Percentiles rank a stretch among this genome's conserved stretches.
phyloP scores from a whole-genome alignment of 2,888 invertebrate species.

The Chaitophorus viminalis region DNA sequence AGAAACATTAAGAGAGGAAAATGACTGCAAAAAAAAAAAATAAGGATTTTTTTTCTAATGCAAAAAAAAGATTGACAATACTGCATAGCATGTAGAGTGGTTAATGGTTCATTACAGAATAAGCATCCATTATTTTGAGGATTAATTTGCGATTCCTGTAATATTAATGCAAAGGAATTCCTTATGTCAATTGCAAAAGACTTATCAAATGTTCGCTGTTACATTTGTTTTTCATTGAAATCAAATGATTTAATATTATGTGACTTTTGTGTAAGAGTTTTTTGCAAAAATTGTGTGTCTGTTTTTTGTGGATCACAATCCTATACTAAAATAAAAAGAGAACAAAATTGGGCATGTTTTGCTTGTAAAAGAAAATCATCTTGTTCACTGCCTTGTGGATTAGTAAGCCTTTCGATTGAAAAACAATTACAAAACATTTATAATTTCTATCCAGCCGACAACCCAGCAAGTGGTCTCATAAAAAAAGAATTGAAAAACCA shows the following conservation, averaged over 20 bases:
- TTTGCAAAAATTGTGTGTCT: not conserved
- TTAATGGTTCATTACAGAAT: not conserved
- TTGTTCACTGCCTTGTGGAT: not conserved
- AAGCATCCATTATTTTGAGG: not conserved
- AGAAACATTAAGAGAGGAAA: too few relatives aligned
- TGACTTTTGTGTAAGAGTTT: not conserved
- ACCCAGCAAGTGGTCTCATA: not conserved
- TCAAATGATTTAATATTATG: not conserved
- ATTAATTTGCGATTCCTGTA: not conserved
- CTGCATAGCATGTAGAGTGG: not conserved
- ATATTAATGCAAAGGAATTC: not conserved
- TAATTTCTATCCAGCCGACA: not conserved
- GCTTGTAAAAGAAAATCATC: not conserved
- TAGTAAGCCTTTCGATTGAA: not conserved
- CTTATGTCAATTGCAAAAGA: not conserved
- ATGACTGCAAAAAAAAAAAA: too few relatives aligned
- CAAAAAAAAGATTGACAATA: not conserved
- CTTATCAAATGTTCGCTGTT: not conserved
- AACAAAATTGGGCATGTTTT: not conserved
- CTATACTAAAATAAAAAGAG: not conserved
- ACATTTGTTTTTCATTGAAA: not conserved
- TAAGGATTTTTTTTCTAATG: not conserved
- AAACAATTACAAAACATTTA: not conserved
- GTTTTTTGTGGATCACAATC: not conserved
- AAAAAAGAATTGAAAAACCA: not conserved